Evolutionary conservation across 2,797 vertebrate species (phyloP).

Genomic region (Tarsius wallacei): DNA sequence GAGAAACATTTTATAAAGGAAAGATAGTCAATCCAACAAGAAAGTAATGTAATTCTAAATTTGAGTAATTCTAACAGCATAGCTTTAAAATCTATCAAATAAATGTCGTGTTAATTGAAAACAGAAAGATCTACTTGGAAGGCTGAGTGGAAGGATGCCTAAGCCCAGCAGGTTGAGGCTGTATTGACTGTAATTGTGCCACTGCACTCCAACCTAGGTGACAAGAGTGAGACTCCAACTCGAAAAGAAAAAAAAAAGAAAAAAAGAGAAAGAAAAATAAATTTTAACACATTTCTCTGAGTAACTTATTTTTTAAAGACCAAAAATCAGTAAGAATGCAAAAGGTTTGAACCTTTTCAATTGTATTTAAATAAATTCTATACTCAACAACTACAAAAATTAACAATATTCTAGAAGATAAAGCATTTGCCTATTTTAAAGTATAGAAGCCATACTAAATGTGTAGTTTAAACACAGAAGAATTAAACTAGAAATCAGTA

Average conservation of each 20-base stretch:
- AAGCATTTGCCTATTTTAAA: neutral
- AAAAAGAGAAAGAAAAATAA: neutral
- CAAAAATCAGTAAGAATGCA: neutral
- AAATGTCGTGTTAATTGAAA: neutral
- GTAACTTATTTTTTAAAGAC: neutral
- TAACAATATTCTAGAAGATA: neutral
- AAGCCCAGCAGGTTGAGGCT: no score
- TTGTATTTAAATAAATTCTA: neutral
- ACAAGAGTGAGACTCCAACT: no score
- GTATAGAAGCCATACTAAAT: neutral
- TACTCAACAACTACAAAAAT: neutral
- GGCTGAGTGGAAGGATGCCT: no score
- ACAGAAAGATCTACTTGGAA: neutral
- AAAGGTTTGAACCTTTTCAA: neutral
- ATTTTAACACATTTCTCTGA: neutral
- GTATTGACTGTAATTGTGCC: no score
- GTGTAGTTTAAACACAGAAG: neutral
- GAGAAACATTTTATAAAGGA: neutral
- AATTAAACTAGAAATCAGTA: neutral
- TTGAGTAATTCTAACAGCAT: neutral
- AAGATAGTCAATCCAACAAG: neutral
- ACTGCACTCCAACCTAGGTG: no score
- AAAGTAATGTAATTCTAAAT: constrained; percentile 27
- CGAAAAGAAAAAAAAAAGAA: no score
- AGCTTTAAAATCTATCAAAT: neutral